These are phyloP conservation scores for Caenorhabditis sp. DNA, from an alignment of 2,888 invertebrate genomes.

Conservation along the genomic window DNA sequence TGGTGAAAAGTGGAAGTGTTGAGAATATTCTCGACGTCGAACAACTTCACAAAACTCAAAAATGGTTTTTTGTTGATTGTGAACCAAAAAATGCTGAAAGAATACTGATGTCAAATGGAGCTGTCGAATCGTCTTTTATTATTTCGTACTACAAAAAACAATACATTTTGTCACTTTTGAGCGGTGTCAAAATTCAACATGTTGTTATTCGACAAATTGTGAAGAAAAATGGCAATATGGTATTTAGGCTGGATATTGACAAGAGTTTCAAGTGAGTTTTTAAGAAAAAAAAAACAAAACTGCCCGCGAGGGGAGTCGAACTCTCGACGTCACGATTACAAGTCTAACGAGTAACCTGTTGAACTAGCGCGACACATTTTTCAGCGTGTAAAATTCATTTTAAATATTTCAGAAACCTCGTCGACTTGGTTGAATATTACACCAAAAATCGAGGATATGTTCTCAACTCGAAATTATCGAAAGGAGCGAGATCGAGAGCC, in stretches of 20 bases:
- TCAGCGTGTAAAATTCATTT: background rate
- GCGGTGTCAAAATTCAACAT: slow-evolving; percentile 8
- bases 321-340: too few relatives aligned
- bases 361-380: background rate
- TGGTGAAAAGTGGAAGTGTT: slow-evolving; percentile 19
- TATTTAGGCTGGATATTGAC: slow-evolving; percentile 32
- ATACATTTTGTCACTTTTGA: slow-evolving; percentile 25
- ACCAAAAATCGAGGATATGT: slow-evolving; percentile 45
- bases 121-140: slow-evolving; percentile 24
- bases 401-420: slow-evolving; percentile 39
- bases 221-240: slow-evolving; percentile 25
- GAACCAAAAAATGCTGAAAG: slow-evolving; percentile 36
- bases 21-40: slow-evolving; percentile 14
- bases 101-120: slow-evolving; percentile 45
- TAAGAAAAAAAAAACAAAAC: too few relatives aligned
- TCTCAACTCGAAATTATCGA: slow-evolving; percentile 35
- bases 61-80: slow-evolving; percentile 50
- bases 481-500: slow-evolving; percentile 16
- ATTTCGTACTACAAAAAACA: slow-evolving; percentile 12
- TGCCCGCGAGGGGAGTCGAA: too few relatives aligned
- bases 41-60: slow-evolving; percentile 40
- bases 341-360: background rate
- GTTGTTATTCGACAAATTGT: slow-evolving; percentile 17
- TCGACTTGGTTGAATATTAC: slow-evolving; percentile 51
- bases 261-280: slow-evolving; percentile 32